These are phyloP conservation scores for Opisthograptis luteolata DNA, from an alignment of 2,888 invertebrate species.

Conservation along the genomic window DNA sequence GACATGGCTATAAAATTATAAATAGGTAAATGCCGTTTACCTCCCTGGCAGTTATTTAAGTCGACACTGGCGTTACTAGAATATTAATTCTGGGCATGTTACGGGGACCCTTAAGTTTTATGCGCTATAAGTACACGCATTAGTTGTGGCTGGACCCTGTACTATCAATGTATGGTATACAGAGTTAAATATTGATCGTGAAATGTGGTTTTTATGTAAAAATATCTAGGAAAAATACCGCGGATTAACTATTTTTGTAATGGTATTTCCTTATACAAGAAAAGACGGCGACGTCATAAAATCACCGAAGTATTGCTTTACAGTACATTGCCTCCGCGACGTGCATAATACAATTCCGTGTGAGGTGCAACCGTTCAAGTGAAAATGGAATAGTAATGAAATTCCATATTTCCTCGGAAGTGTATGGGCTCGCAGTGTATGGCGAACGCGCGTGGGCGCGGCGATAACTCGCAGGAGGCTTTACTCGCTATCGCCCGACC, in stretches of 20 bases:
- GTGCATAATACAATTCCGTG: slow-evolving; percentile 26
- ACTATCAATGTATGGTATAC: too few relatives aligned
- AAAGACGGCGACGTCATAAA: slow-evolving; percentile 12
- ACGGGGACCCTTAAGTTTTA: slow-evolving; percentile 21
- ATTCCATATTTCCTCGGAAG: slow-evolving; percentile 35
- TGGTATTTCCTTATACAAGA: slow-evolving; percentile 3
- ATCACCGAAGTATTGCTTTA: slow-evolving; percentile 15
- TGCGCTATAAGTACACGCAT: slow-evolving; percentile 13
- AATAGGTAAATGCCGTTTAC: slow-evolving; percentile 30
- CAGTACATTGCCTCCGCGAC: slow-evolving; percentile 29
- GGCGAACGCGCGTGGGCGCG: slow-evolving; percentile 42
- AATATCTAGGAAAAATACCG: background rate
- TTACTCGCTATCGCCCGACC: slow-evolving; percentile 48
- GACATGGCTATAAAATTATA: slow-evolving; percentile 25
- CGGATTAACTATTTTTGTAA: slow-evolving; percentile 3
- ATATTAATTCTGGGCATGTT: slow-evolving; percentile 21
- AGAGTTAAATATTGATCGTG: too few relatives aligned
- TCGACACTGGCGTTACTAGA: slow-evolving; percentile 22
- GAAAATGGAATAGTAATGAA: slow-evolving; percentile 37
- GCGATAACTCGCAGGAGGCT: slow-evolving; percentile 60
- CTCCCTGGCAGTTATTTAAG: slow-evolving; percentile 23
- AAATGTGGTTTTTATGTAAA: slow-evolving; percentile 4
- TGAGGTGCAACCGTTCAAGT: slow-evolving; percentile 33
- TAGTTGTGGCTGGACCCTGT: too few relatives aligned
- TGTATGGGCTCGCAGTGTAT: slow-evolving; percentile 32